Base-by-base conservation (phyloP, 2,113 vertebrate genomes). In the Nibea coibor region DNA sequence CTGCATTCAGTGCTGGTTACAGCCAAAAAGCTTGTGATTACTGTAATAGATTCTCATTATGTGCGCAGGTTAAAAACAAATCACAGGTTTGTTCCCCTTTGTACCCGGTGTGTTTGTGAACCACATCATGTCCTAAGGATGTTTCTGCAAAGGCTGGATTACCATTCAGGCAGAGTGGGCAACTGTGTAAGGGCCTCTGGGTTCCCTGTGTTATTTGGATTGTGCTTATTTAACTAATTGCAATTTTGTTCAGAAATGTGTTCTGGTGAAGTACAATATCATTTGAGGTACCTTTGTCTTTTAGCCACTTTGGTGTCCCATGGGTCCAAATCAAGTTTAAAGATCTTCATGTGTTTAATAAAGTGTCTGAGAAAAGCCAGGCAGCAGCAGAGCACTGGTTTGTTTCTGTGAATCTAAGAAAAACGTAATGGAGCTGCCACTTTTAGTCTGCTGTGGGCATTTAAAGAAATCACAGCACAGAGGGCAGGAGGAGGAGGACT, bases 21-120 rank as follows among this genome's bases (percentile, higher is more conserved):
- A 24, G 42, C 22, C 58, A 57, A 66, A 75, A 84, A 79, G 48
- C 63, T 62, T 66, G 28, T 53, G 43, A 74, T 59, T 51, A 67
- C 47, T 58, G 28, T 35, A 31, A 64, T 50, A 50, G 31, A 24
- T 79, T 72, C 19, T 66, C 51, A 75, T 74, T 75, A 31, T 75
- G 43, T 58, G 12, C 71, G 45, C 58, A 31, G 17, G 10, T 42
- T 59, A 28, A 79, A 66, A 75, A 45, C 9, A 54, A 39, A 62
- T 80, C 42, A 72, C 45, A 75, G 65, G 24, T 43, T 50, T 63
- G 9, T 58, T 24, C 43, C 14, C n/a, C 53, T 58, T 54, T 31
- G 16, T 14, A 57, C 28, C 2, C 51, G 68, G 47, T 10, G n/a
- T 67, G 7, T 57, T 61, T 10, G 3, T 72, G 28, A 48, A 65